Percentiles rank a stretch among this genome's conserved stretches.
Evolutionary conservation across 2,113 vertebrate species (phyloP).

Genomic region (Dinomys branickii): DNA sequence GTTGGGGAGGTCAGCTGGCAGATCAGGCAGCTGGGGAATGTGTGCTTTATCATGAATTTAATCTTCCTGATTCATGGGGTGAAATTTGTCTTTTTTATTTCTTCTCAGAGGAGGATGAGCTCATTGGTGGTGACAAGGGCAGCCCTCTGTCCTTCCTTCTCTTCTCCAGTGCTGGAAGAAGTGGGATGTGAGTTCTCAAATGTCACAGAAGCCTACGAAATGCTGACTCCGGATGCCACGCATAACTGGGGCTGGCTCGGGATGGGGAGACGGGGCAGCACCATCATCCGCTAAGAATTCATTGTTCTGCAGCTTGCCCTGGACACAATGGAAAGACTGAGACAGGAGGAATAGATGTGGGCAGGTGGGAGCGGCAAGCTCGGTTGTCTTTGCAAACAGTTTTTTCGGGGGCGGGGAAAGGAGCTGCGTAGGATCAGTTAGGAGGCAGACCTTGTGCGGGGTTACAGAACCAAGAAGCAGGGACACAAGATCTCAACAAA

Average conservation of each 20-base stretch:
- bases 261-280: slow-evolving; percentile 2
- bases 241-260: slow-evolving; percentile 72
- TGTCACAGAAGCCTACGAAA: slow-evolving; percentile 77
- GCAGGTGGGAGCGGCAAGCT: slow-evolving; percentile 19
- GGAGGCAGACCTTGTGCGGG: slow-evolving; percentile 6
- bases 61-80: slow-evolving; percentile 61
- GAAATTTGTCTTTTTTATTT: slow-evolving; percentile 58
- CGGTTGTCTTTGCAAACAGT: slow-evolving; percentile 51
- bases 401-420: not conserved
- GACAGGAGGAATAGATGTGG: not conserved
- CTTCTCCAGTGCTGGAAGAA: slow-evolving; percentile 64
- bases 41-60: slow-evolving; percentile 52
- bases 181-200: slow-evolving; percentile 73
- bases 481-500: not conserved
- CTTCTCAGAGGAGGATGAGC: slow-evolving; percentile 62
- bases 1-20: slow-evolving; percentile 33
- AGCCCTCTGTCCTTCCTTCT: slow-evolving; percentile 59
- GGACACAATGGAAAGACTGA: slow-evolving; percentile 64
- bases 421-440: not conserved
- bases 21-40: slow-evolving; percentile 44
- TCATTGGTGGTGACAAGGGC: slow-evolving; percentile 70
- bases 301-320: slow-evolving; percentile 58
- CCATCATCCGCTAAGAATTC: slow-evolving; percentile 71
- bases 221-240: slow-evolving; percentile 74
- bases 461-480: slow-evolving; percentile 27